Base-by-base conservation (phyloP, 1,140 invertebrate species). In the Myzus persicae region DNA sequence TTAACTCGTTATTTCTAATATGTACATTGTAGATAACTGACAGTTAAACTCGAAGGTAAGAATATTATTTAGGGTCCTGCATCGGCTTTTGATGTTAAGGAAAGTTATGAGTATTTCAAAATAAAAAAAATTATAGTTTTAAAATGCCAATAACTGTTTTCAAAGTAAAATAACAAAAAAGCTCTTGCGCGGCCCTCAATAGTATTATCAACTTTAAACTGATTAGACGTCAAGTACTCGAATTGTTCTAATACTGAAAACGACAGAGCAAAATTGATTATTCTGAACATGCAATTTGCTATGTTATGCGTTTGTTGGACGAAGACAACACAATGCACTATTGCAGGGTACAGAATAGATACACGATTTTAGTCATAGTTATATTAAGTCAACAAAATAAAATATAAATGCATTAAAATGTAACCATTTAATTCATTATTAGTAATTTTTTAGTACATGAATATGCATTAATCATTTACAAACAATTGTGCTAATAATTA, bases 131-230 rank as follows among this genome's bases (percentile, higher is more conserved):
- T 18, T 48, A 20, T 48, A 48, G 20, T 48, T 48, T 48, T 48
- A 48, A 48, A 48, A 48, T 48, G 46, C 46, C n/a, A 0, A 14
- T 67, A 5, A 67, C 31, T 14, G 31, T 67, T 67, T 14, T 20
- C 1, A 31, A 67, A 67, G 14, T 67, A 67, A n/a, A 67, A 31
- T 14, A 67, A 14, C 2, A 67, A 67, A 67, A n/a, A 67, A 67
- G 9, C 9, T 31, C 11, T n/a, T 11, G 11, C 11, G 9, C 26
- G 0, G 0, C 0, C 4, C 11, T n/a, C 0, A 31, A 54, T 54
- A 26, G 26, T 54, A 54, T 9, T 59, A 11, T 31, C 31, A 3
- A 59, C 9, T 59, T 11, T 59, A 59, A 26, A 31, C 51, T 54
- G 8, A 2, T 9, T 1, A 54, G 9, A n/a, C n/a, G n/a, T n/a